Evolutionary conservation across 2,888 invertebrate species (phyloP).

Genomic region (Hofmannophila pseudospretella): DNA sequence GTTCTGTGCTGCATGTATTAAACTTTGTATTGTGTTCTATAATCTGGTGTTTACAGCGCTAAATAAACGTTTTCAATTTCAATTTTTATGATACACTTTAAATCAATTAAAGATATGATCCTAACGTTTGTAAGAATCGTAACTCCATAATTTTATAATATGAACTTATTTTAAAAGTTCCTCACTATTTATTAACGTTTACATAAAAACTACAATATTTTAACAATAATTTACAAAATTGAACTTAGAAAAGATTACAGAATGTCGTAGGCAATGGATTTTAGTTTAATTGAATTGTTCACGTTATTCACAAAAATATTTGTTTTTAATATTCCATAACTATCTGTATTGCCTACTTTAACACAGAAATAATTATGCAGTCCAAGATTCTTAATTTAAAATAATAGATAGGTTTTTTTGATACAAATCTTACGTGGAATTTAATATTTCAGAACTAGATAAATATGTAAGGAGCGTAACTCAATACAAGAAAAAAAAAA

Average conservation of each 20-base stretch:
- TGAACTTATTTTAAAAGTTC: constrained; percentile 19
- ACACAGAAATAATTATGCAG: constrained; percentile 6
- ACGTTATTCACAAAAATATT: neutral
- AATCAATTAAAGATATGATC: no score
- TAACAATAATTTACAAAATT: constrained; percentile 51
- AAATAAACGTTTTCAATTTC: no score
- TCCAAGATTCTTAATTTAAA: constrained; percentile 1
- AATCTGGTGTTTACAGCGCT: no score
- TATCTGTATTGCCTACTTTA: neutral
- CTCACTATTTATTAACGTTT: constrained; percentile 28
- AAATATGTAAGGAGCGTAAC: no score
- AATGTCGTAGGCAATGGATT: constrained; percentile 1
- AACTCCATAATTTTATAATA: constrained; percentile 27
- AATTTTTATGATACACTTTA: no score
- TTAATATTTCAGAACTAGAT: no score
- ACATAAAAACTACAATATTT: constrained; percentile 38
- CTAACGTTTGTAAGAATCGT: constrained; percentile 24
- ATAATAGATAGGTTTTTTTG: no score
- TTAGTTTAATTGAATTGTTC: neutral
- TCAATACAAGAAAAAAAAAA: no score
- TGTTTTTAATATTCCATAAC: no score
- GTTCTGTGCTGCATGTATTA: no score
- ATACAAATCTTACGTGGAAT: neutral
- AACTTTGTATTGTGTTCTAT: no score
- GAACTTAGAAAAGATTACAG: constrained; percentile 8